These are phyloP conservation scores for Eclectus roratus DNA, from an alignment of 2,113 vertebrate species.

Conservation along the genomic window DNA sequence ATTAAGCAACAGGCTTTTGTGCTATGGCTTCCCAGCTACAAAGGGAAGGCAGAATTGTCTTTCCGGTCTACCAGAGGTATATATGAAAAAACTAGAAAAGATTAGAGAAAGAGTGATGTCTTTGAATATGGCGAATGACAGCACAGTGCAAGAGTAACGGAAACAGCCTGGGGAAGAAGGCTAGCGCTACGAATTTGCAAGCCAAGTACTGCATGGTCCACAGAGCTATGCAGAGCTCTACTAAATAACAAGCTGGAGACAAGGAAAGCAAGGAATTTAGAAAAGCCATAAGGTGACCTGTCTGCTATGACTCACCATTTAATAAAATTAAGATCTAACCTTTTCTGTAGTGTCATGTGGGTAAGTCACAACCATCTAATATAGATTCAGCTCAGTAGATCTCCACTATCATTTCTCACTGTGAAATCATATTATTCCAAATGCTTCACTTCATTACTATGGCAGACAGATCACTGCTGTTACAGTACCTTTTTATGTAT, in stretches of 20 bases:
- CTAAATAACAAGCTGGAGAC: background rate
- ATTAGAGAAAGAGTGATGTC: background rate
- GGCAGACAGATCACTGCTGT: conserved; percentile 8
- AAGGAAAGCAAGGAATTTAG: background rate
- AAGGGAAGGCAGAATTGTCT: background rate
- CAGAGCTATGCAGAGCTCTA: background rate
- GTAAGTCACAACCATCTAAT: conserved; percentile 25
- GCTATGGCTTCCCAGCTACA: background rate
- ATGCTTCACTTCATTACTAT: conserved; percentile 10
- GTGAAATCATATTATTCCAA: conserved; percentile 29
- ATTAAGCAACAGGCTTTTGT: background rate
- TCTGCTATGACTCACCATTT: background rate
- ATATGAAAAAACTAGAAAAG: background rate
- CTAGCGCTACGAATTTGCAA: background rate
- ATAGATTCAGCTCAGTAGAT: conserved; percentile 11
- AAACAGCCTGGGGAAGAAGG: background rate
- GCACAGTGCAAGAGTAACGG: background rate
- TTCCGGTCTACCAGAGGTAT: background rate
- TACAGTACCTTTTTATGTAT: background rate
- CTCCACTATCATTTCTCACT: background rate
- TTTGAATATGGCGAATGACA: background rate
- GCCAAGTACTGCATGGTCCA: background rate
- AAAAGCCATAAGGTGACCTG: background rate
- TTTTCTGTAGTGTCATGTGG: conserved; percentile 19
- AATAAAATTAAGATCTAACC: conserved; percentile 58